Conservation (phyloP, 2,888 invertebrate genomes). For the Camptogramma bilineatum region DNA sequence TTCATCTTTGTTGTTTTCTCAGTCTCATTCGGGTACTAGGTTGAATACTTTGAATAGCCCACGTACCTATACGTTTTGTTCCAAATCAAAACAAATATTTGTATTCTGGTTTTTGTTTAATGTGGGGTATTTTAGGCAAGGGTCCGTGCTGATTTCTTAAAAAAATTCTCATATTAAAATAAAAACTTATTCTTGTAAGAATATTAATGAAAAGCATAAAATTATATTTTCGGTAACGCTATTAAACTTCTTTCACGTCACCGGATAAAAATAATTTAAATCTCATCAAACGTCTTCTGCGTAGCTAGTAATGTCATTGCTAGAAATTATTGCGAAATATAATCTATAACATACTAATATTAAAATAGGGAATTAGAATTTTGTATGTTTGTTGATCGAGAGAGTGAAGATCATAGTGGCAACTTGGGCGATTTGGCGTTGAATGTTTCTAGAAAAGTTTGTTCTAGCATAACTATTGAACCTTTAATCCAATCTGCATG, state of each 20-base stretch:
- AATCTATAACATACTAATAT: too few relatives aligned
- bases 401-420: too few relatives aligned
- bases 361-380: too few relatives aligned
- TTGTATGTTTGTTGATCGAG: too few relatives aligned
- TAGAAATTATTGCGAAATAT: background rate
- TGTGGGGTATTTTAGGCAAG: background rate
- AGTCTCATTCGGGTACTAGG: constrained; percentile 3
- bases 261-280: background rate
- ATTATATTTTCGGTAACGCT: too few relatives aligned
- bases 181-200: too few relatives aligned
- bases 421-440: too few relatives aligned
- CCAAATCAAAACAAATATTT: constrained; percentile 1
- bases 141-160: background rate
- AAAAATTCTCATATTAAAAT: too few relatives aligned
- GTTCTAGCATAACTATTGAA: too few relatives aligned
- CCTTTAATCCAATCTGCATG: too few relatives aligned
- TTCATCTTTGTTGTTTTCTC: constrained; percentile 22
- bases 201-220: too few relatives aligned
- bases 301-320: background rate
- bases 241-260: background rate
- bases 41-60: constrained; percentile 26
- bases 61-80: background rate
- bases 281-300: background rate
- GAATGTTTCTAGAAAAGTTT: too few relatives aligned
- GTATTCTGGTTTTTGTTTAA: constrained; percentile 13